Evolutionary conservation across 2,888 invertebrate genomes (phyloP), one percentile per base, ranked within the genome.

Genomic region (Blomia tropicalis): DNA sequence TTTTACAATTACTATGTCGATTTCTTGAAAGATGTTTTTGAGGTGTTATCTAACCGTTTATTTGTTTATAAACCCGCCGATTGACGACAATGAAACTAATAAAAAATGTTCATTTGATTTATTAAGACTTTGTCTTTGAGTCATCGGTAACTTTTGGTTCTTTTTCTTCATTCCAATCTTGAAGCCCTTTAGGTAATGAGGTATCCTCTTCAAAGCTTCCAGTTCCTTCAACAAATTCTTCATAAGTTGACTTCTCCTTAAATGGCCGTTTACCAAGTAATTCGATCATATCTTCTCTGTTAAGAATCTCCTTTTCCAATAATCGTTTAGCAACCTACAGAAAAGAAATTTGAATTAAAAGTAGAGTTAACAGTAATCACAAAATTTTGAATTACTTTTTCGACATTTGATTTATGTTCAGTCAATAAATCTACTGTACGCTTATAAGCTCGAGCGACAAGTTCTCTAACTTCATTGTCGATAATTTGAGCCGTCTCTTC

Each of bases 171-270:
- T 98, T 96, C 96, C 96, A 98, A 70, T 85, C 85, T 73, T 90
- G 85, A 29, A 98, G 79, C 61, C 96, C 96, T 76, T 91, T 88
- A 0, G 98, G 98, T 69, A 98, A 78, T 0, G 82, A 76, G 0
- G 93, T 93, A 71, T 98, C 89, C 75, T 99, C 98, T 67, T 98
- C 98, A 70, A 96, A 82, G 1, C 95, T 93, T 1, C 96, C 96
- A 0, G 92, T 93, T 1, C 92, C 93, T 75, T 92, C 95, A 0
- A 99, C 98, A 75, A 99, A 98, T 72, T 99, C 89, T 75, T 99
- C 98, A 71, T 99, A 99, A 11, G 96, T 96, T 17, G 95, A 92
- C 77, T 96, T 96, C 75, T 99, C 98, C 14, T 85, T 85, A 81
- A 98, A 99, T 0, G 98, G 98, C 68, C 98, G 78, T 29, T 82